Percentiles rank a stretch among this genome's conserved stretches.
phyloP scores from a whole-genome alignment of 2,888 invertebrate genomes.

The Danaus chrysippus region DNA sequence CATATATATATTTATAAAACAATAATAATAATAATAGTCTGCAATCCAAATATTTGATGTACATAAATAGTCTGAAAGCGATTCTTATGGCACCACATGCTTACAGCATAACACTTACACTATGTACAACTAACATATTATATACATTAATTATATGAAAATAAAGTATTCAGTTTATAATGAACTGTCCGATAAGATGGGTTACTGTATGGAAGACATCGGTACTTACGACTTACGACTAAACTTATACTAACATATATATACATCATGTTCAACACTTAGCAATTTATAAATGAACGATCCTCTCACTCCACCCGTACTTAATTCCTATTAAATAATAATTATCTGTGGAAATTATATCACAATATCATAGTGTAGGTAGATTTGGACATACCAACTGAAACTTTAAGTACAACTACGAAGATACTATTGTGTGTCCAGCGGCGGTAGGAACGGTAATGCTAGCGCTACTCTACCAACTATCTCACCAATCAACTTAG shows the following conservation, averaged over 20 bases:
- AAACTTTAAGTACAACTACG: constrained; percentile 70
- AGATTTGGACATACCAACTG: constrained; percentile 39
- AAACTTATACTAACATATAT: too few species aligned
- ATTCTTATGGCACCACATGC: constrained; percentile 77
- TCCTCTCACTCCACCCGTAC: constrained; percentile 55
- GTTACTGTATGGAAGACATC: too few species aligned
- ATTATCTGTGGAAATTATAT: constrained; percentile 62
- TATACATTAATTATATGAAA: constrained; percentile 18
- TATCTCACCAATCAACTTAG: constrained; percentile 53
- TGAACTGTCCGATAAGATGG: background rate
- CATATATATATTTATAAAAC: constrained; percentile 18
- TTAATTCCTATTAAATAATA: constrained; percentile 38
- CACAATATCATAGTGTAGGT: constrained; percentile 57
- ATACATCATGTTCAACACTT: constrained; percentile 24
- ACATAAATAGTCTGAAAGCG: constrained; percentile 58
- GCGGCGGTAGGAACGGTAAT: constrained; percentile 70
- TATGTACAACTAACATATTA: constrained; percentile 54
- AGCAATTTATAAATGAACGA: constrained; percentile 30
- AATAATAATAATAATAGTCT: too few species aligned
- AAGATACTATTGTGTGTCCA: constrained; percentile 60
- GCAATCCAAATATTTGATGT: constrained; percentile 15
- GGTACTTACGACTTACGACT: constrained; percentile 12
- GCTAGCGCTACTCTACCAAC: too few species aligned
- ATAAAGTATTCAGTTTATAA: background rate
- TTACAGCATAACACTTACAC: constrained; percentile 60